Evolutionary conservation across 2,113 vertebrate genomes (phyloP), one percentile per base, ranked within the genome.

Genomic region (Gallinago media): DNA sequence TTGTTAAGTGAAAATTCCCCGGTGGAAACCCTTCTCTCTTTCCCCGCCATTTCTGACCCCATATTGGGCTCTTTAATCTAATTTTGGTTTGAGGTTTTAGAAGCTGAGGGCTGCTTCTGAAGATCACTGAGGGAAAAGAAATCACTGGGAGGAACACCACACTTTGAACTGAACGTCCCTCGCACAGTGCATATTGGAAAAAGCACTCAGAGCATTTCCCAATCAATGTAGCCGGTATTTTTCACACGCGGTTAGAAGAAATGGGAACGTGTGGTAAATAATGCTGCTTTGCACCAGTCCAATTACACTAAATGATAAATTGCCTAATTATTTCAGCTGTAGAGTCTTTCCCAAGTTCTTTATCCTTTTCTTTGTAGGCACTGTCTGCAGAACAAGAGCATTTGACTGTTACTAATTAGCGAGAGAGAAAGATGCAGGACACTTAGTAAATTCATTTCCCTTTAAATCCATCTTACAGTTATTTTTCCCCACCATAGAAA

Each of bases 401-500:
- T 96, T 93, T 96, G 93, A 95, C 92, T 97, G 92, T 96, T 96
- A 89, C 84, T 97, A 96, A 97, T 97, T 97, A 97, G 93, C 1
- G 15, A 94, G 83, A 73, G 18, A 89, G 85, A 90, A 92, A 92
- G 85, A 96, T 85, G 90, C 91, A 85, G 86, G 92, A 95, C 93
- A 91, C 70, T 92, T 66, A 88, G 75, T 84, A 96, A 95, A 95
- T 79, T 91, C 75, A 54, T 89, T 94, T 94, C 65, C 87, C 66
- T 86, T 95, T 94, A 96, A 92, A 95, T 95, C 52, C 73, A 86
- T 96, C 50, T 92, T 89, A 71, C 44, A 77, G 81, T 66, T 95
- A 93, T 91, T 95, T 83, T 91, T 89, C 62, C 75, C 29, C 27
- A 92, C 71, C 42, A 91, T 4, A 11, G 36, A 12, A n/a, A 7